Evolutionary conservation across 2,888 invertebrate genomes (phyloP), one percentile per base, ranked within the genome.

Genomic region (Proisotoma minuta): DNA sequence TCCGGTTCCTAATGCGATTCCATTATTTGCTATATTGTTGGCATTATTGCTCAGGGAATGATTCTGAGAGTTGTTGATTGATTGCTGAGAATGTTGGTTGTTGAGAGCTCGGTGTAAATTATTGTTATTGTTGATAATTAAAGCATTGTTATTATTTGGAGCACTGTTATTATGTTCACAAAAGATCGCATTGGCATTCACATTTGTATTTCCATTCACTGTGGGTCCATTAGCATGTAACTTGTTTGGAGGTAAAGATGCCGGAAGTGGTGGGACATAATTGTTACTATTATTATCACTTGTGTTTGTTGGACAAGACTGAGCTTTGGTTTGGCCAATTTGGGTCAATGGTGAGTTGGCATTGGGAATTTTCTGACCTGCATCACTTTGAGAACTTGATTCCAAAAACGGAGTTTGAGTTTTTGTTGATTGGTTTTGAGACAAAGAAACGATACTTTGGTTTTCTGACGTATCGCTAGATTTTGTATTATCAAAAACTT

Each of bases 401-500:
- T 8, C 8, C 15, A 15, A 15, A 10, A 15, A 15, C 8, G 34
- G 15, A 59, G 43, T 54, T 23, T 49, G 53, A 40, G 18, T 51
- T 24, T 60, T 60, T 50, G 57, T 64, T 50, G 48, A 60, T 34
- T 22, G 20, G 23, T 54, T 54, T 43, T 63, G 58, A 29, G 50
- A 28, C 22, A 27, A 22, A 5, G 62, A 10, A 26, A 29, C 49
- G 10, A 15, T 34, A 8, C 8, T 34, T 15, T 48, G 43, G 28
- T 50, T 52, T 48, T 27, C 48, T 24, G 50, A 27, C 23, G 47
- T 18, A 51, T 22, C 15, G 24, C n/a, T 58, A 18, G 54, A 62
- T 47, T 62, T 60, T 54, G 65, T 62, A 20, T 60, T 61, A 54
- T 63, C 64, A 62, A 69, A 71, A 69, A 70, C 69, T 70, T 68